Conservation (phyloP, 2,888 invertebrate genomes). For the Apamea epomidion region DNA sequence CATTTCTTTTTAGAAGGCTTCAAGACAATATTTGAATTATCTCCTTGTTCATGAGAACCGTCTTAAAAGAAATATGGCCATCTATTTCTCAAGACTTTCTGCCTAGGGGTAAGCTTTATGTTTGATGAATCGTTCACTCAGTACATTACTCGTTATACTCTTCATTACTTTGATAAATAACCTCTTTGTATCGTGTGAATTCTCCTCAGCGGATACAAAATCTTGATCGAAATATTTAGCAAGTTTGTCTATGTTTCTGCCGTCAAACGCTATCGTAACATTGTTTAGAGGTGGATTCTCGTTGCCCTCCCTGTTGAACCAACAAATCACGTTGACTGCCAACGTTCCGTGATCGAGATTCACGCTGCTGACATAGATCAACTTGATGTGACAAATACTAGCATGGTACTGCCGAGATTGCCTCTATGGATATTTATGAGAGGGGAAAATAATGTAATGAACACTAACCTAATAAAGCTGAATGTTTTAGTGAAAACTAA, state of each 20-base stretch:
- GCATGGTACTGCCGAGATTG: slow-evolving; percentile 63
- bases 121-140: slow-evolving; percentile 65
- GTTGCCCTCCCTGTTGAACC: slow-evolving; percentile 64
- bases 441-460: slow-evolving; percentile 52
- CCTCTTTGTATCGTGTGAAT: slow-evolving; percentile 60
- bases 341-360: slow-evolving; percentile 67
- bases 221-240: slow-evolving; percentile 57
- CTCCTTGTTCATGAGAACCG: slow-evolving; percentile 55
- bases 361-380: slow-evolving; percentile 68
- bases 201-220: slow-evolving; percentile 49
- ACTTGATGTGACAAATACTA: slow-evolving; percentile 69
- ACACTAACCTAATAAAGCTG: slow-evolving; percentile 22
- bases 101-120: slow-evolving; percentile 64
- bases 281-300: slow-evolving; percentile 65
- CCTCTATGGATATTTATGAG: slow-evolving; percentile 64
- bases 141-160: slow-evolving; percentile 60
- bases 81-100: slow-evolving; percentile 61
- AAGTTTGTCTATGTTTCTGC: slow-evolving; percentile 56
- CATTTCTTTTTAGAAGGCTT: slow-evolving; percentile 37
- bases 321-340: slow-evolving; percentile 70
- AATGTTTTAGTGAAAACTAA: slow-evolving; percentile 7
- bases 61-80: slow-evolving; percentile 63
- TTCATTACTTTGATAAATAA: slow-evolving; percentile 65
- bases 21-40: slow-evolving; percentile 57
- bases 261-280: slow-evolving; percentile 63